A percentile compares a stretch with the other conserved stretches of the same genome.
These are phyloP conservation scores for Edolisoma coerulescens DNA, from an alignment of 2,113 vertebrate species.

Conservation along the genomic window DNA sequence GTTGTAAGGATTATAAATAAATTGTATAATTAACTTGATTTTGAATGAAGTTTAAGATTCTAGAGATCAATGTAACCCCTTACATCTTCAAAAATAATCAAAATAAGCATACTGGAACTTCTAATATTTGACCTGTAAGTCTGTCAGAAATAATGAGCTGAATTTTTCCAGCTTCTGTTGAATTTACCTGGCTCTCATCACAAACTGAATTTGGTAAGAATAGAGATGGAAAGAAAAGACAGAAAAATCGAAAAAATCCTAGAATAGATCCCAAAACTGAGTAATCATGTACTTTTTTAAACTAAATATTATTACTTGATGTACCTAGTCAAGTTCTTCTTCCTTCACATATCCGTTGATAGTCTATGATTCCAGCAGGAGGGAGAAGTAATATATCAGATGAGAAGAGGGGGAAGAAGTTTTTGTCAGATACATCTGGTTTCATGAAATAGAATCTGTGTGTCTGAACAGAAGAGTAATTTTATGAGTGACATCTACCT, in stretches of 20 bases:
- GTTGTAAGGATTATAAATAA: background rate
- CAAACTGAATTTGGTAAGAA: background rate
- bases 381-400: background rate
- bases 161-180: background rate
- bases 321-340: background rate
- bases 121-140: background rate
- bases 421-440: background rate
- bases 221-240: background rate
- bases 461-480: background rate
- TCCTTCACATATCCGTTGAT: background rate
- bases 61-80: background rate
- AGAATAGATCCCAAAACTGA: background rate
- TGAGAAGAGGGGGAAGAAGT: background rate
- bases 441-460: background rate
- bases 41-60: background rate
- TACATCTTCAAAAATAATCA: background rate
- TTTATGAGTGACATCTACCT: background rate
- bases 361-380: background rate
- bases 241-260: background rate
- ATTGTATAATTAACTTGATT: background rate
- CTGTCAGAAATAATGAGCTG: background rate
- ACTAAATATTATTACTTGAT: background rate
- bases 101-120: background rate
- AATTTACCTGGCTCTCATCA: background rate
- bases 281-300: rapidly evolving